A percentile compares a stretch with the other conserved stretches of the same genome.
Conservation (phyloP, 2,888 invertebrate genomes). For the Platynereis dumerilii region DNA sequence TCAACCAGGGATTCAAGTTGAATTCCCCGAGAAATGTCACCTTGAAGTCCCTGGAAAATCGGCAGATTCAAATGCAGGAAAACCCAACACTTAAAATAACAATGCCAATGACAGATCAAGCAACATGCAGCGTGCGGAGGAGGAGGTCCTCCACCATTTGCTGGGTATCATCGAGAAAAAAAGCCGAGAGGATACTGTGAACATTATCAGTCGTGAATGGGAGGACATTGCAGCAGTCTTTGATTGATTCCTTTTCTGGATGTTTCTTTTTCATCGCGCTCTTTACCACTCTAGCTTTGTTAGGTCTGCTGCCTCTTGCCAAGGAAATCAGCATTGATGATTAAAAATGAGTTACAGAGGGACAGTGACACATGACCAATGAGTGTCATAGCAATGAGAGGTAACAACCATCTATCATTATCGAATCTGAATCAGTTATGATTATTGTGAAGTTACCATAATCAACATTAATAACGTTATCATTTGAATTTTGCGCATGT, state of each 20-base stretch:
- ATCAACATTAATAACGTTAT: no score
- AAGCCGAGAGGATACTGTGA: constrained; percentile 45
- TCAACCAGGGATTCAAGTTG: constrained; percentile 22
- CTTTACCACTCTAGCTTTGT: constrained; percentile 64
- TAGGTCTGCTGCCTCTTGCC: constrained; percentile 65
- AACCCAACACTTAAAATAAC: neutral
- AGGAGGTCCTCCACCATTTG: constrained; percentile 50
- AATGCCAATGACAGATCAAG: neutral
- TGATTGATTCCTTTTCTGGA: constrained; percentile 67
- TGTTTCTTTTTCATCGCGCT: constrained; percentile 65
- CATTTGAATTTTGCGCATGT: no score
- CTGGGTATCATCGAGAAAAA: constrained; percentile 47
- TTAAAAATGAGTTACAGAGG: constrained; percentile 6
- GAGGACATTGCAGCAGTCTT: constrained; percentile 66
- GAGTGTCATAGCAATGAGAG: no score
- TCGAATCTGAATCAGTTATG: no score
- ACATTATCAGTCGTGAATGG: constrained; percentile 51
- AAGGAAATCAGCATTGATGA: constrained; percentile 42
- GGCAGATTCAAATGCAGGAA: constrained; percentile 1
- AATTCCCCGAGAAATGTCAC: constrained; percentile 17
- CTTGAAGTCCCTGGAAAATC: constrained; percentile 14
- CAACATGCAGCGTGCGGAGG: constrained; percentile 35
- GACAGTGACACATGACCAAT: no score
- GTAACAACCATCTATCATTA: no score
- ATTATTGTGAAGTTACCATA: no score